Conservation (phyloP, 2,888 invertebrate species). For the Agapostemon virescens region DNA sequence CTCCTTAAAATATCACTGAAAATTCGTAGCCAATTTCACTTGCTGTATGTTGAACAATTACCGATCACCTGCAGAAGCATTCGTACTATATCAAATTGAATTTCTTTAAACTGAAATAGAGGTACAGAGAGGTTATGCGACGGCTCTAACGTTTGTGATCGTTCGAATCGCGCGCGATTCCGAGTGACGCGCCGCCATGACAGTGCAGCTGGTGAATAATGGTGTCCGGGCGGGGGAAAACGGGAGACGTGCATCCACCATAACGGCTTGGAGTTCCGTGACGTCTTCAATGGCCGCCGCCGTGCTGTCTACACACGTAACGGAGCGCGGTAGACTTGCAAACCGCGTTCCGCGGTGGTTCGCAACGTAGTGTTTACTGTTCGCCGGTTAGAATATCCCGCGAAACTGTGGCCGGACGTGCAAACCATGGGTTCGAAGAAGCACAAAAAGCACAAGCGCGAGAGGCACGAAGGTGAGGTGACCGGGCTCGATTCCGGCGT, state of each 20-base stretch:
- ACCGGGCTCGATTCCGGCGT: conserved; percentile 38
- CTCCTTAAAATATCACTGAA: neutral
- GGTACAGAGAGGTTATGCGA: neutral
- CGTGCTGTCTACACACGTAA: conserved; percentile 55
- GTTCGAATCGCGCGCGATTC: conserved; percentile 44
- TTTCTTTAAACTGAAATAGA: neutral
- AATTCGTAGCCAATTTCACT: neutral
- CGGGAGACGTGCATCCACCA: conserved; percentile 42
- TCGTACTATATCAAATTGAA: neutral
- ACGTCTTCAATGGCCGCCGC: conserved; percentile 68
- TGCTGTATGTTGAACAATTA: neutral
- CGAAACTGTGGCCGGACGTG: conserved; percentile 69
- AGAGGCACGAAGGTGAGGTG: conserved; percentile 78
- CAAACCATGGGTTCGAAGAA: conserved; percentile 78
- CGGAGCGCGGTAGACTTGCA: conserved; percentile 56
- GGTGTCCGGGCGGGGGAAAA: conserved; percentile 15
- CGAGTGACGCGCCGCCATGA: conserved; percentile 54
- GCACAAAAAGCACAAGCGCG: conserved; percentile 79
- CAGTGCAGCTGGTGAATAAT: conserved; percentile 30
- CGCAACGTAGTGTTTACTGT: conserved; percentile 48
- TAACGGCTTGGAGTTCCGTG: conserved; percentile 59
- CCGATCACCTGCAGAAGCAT: neutral
- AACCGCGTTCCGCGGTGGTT: conserved; percentile 48
- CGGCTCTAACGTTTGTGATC: neutral
- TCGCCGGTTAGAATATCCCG: conserved; percentile 35